These are phyloP conservation scores for Panagrolaimus sp. DNA, from an alignment of 1,140 invertebrate species.

Conservation along the genomic window DNA sequence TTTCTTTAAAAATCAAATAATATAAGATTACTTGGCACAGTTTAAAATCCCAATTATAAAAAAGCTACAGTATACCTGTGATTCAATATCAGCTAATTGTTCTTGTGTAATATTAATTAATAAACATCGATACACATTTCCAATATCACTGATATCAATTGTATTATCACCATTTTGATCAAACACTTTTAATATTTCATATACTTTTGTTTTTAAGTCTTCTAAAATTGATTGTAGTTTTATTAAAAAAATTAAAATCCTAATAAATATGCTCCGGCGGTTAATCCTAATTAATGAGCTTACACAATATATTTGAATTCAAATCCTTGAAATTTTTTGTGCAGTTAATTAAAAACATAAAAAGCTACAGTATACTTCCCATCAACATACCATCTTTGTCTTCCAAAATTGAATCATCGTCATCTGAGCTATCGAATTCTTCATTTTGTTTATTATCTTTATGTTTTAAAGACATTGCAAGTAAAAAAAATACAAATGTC, in stretches of 20 bases:
- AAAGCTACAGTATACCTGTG: slow-evolving; percentile 6
- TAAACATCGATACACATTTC: slow-evolving; percentile 11
- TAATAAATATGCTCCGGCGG: too few relatives aligned
- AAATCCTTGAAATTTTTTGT: too few relatives aligned
- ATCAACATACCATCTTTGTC: neutral
- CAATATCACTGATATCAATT: neutral
- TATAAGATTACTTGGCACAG: too few relatives aligned
- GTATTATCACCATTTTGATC: slow-evolving; percentile 8
- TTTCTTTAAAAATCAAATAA: too few relatives aligned
- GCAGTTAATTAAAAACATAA: too few relatives aligned
- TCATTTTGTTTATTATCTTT: neutral
- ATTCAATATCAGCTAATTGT: slow-evolving; percentile 1
- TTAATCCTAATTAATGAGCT: too few relatives aligned
- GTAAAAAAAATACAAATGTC: too few relatives aligned
- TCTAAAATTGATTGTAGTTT: too few relatives aligned
- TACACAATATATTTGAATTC: too few relatives aligned
- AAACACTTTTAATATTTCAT: neutral
- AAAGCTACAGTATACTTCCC: too few relatives aligned
- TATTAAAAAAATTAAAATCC: too few relatives aligned
- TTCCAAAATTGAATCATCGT: slow-evolving; percentile 8
- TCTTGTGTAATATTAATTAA: slow-evolving; percentile 11
- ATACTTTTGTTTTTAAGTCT: neutral
- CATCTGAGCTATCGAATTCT: neutral
- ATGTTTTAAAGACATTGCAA: neutral
- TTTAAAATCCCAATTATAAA: too few relatives aligned